A percentile compares a stretch with the other conserved stretches of the same genome.
These are phyloP conservation scores for Agrochola litura DNA, from an alignment of 2,888 invertebrate species.

Conservation along the genomic window DNA sequence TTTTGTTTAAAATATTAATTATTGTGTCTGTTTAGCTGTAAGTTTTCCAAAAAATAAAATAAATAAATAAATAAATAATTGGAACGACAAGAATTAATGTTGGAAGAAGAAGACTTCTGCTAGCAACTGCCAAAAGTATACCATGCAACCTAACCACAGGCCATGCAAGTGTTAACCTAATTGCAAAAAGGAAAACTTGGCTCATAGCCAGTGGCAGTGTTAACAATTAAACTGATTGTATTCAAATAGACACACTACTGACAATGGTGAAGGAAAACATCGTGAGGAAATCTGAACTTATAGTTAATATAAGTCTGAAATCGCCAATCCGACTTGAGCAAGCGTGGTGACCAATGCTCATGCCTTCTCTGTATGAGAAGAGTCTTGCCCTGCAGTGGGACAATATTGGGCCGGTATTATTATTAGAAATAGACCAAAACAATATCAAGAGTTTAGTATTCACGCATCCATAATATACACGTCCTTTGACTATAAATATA, in stretches of 20 bases:
- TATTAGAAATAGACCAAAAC: constrained; percentile 32
- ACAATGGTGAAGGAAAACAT: neutral
- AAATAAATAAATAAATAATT: no score
- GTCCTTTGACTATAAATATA: constrained; percentile 36
- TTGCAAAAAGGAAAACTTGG: constrained; percentile 26
- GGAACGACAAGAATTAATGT: no score
- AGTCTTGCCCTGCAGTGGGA: neutral
- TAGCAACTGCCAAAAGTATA: neutral
- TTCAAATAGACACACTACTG: constrained; percentile 28
- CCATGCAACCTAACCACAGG: neutral
- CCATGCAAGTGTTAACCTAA: constrained; percentile 16
- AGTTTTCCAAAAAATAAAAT: no score
- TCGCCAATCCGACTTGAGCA: neutral
- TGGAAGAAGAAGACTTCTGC: no score
- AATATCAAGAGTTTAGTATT: neutral
- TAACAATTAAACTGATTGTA: constrained; percentile 46
- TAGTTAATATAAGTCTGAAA: neutral
- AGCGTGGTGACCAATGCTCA: neutral
- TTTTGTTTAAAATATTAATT: no score
- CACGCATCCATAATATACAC: constrained; percentile 20
- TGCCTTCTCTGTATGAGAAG: neutral
- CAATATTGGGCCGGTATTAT: neutral
- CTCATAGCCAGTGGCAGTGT: constrained; percentile 1
- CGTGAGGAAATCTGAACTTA: neutral
- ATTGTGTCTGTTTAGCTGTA: no score